Percentiles rank a stretch among this genome's conserved stretches.
These are phyloP conservation scores for Tetraneura akinire DNA, from an alignment of 1,140 invertebrate species.

Conservation along the genomic window DNA sequence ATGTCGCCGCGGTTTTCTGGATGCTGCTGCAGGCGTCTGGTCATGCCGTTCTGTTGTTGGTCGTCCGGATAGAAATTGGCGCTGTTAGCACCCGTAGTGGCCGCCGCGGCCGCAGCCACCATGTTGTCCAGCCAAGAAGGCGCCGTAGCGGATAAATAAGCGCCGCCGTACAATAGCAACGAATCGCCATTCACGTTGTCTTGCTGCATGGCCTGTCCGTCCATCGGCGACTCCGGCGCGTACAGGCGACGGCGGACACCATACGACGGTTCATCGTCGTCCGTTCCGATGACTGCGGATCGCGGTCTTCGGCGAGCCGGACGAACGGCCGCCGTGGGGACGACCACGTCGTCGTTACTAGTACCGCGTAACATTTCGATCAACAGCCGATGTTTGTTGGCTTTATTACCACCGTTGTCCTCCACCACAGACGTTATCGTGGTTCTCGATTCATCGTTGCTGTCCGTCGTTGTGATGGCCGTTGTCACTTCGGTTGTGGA, in stretches of 20 bases:
- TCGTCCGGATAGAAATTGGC: neutral
- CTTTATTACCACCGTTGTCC: neutral
- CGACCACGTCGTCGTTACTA: neutral
- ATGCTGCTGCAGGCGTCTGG: no score
- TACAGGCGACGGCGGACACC: neutral
- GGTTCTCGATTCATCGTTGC: neutral
- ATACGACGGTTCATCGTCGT: neutral
- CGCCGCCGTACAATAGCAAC: neutral
- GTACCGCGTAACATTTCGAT: slow-evolving; percentile 17
- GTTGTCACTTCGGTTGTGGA: neutral
- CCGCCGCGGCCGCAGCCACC: slow-evolving; percentile 11
- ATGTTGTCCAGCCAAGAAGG: slow-evolving; percentile 17
- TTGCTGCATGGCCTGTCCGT: neutral
- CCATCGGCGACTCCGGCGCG: neutral
- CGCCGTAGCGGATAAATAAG: neutral
- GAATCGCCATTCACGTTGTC: neutral
- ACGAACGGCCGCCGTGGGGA: neutral
- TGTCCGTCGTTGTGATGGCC: neutral
- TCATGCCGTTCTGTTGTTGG: neutral
- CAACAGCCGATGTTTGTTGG: slow-evolving; percentile 9
- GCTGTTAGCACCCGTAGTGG: neutral
- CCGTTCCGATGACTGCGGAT: neutral
- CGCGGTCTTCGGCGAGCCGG: neutral
- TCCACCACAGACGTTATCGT: neutral
- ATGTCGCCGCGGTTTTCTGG: neutral